These are phyloP conservation scores for Eueides isabella DNA, from an alignment of 1,140 invertebrate species.

Conservation along the genomic window DNA sequence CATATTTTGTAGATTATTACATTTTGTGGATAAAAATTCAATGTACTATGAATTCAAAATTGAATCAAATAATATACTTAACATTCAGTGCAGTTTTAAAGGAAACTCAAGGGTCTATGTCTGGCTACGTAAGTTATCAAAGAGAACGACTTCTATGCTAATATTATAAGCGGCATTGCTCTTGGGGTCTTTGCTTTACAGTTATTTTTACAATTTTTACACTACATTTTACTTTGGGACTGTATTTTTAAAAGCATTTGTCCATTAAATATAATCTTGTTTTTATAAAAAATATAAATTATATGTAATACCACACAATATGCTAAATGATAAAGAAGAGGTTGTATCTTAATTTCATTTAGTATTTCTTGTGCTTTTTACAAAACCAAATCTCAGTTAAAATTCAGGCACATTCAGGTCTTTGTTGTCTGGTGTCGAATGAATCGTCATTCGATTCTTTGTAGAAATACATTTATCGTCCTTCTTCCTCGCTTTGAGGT, in stretches of 20 bases:
- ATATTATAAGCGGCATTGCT: not conserved
- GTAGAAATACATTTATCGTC: not conserved
- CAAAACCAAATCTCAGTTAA: not conserved
- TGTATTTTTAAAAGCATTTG: not conserved
- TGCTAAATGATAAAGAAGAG: not conserved
- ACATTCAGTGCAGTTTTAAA: conserved; percentile 5
- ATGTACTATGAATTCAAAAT: not conserved
- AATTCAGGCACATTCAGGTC: not conserved
- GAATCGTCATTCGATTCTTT: not conserved
- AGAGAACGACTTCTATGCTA: not conserved
- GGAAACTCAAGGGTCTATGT: conserved; percentile 4
- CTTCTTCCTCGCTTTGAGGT: not conserved
- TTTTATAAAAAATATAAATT: no score
- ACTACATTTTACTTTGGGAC: not conserved
- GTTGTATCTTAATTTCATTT: not conserved
- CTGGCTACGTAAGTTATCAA: not conserved
- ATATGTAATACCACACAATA: not conserved
- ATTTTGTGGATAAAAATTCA: conserved; percentile 1
- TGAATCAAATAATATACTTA: conserved; percentile 8
- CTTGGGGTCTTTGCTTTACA: not conserved
- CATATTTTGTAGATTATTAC: not conserved
- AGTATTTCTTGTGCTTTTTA: not conserved
- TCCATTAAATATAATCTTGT: no score
- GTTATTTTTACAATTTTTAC: not conserved
- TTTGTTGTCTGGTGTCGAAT: not conserved